Percentiles rank a stretch among this genome's conserved stretches.
Conservation (phyloP, 2,113 vertebrate genomes). For the Urocitellus parryii region DNA sequence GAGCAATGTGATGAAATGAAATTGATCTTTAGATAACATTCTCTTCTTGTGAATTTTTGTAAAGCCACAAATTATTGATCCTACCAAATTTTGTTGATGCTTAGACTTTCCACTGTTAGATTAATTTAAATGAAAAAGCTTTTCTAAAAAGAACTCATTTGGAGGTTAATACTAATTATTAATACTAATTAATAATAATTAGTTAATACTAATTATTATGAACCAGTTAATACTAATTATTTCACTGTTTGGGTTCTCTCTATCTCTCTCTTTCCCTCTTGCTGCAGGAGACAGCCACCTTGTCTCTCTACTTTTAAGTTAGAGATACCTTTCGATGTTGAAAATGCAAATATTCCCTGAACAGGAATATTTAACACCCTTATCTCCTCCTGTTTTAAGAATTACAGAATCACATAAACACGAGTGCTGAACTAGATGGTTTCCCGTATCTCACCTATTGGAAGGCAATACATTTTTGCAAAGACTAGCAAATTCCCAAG, state of each 20-base stretch:
- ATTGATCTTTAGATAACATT: too few species aligned
- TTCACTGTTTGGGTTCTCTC: background rate
- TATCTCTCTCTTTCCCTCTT: too few species aligned
- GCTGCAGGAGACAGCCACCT: too few species aligned
- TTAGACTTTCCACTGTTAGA: background rate
- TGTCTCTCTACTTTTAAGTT: background rate
- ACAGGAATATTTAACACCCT: background rate
- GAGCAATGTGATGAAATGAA: background rate
- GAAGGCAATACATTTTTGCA: background rate
- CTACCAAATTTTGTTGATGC: background rate
- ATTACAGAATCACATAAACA: background rate
- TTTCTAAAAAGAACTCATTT: background rate
- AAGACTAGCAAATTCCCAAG: background rate
- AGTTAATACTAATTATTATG: background rate
- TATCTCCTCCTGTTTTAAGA: background rate
- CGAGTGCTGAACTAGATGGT: background rate
- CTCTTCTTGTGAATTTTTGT: too few species aligned
- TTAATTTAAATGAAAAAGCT: background rate
- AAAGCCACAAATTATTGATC: background rate
- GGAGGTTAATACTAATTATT: background rate
- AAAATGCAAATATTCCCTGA: background rate
- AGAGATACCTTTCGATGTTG: background rate
- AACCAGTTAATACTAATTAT: background rate
- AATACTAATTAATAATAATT: accelerated
- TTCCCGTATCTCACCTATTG: background rate